phyloP scores from a whole-genome alignment of 1,140 invertebrate genomes.

The Drosophila santomea region DNA sequence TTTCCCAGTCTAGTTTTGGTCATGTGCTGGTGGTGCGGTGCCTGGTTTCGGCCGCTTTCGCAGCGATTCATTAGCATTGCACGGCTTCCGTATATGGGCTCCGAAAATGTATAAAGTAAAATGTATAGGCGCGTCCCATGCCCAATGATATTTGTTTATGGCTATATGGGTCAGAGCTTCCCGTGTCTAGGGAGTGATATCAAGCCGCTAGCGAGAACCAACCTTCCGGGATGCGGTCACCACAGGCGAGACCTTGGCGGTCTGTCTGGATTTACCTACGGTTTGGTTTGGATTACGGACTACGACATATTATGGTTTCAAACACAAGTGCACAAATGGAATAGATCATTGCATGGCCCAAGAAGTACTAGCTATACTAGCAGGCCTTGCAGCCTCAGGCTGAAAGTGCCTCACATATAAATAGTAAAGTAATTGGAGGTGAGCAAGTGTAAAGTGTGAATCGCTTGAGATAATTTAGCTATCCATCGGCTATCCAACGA shows the following conservation, averaged over 20 bases:
- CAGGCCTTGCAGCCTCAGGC: neutral
- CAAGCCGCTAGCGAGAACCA: slow-evolving; percentile 25
- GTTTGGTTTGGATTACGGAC: slow-evolving; percentile 31
- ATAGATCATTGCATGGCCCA: too few species aligned
- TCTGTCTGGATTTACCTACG: slow-evolving; percentile 40
- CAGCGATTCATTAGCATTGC: slow-evolving; percentile 78
- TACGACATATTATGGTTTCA: too few species aligned
- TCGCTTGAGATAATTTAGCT: slow-evolving; percentile 20
- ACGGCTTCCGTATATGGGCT: slow-evolving; percentile 76
- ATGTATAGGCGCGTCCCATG: neutral
- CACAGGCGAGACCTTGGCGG: slow-evolving; percentile 56
- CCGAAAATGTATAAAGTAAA: slow-evolving; percentile 17
- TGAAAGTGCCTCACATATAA: neutral
- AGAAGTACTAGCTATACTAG: neutral
- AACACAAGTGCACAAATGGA: too few species aligned
- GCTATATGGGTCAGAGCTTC: slow-evolving; percentile 59
- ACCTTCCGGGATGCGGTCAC: slow-evolving; percentile 35
- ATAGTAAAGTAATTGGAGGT: slow-evolving; percentile 19
- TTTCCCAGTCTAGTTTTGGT: slow-evolving; percentile 43
- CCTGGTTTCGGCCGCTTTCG: slow-evolving; percentile 39
- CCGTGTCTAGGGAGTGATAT: slow-evolving; percentile 7
- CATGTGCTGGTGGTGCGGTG: slow-evolving; percentile 46
- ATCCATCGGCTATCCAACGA: neutral
- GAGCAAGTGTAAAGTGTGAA: slow-evolving; percentile 14
- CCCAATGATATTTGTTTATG: slow-evolving; percentile 10